Conservation (phyloP, 1,140 invertebrate genomes). For the Ceratina japonica region DNA sequence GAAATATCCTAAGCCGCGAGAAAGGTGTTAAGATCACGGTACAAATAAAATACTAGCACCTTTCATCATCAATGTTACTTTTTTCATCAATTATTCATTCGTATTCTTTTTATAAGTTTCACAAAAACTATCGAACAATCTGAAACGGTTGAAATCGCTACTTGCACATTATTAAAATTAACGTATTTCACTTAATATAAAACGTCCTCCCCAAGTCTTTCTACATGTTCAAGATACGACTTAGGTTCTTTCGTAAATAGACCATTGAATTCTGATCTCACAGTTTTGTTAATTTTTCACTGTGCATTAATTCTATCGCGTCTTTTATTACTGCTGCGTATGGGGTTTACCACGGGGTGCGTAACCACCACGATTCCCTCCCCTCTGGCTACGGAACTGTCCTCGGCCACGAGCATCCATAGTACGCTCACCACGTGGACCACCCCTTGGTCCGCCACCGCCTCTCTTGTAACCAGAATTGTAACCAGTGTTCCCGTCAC, state of each 20-base stretch:
- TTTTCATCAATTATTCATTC: slow-evolving; percentile 24
- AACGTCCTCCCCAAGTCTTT: slow-evolving; percentile 21
- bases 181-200: neutral
- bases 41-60: slow-evolving; percentile 31
- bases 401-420: slow-evolving; percentile 65
- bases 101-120: slow-evolving; percentile 7
- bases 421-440: slow-evolving; percentile 63
- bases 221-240: slow-evolving; percentile 45
- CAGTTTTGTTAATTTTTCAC: slow-evolving; percentile 58
- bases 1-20: slow-evolving; percentile 65
- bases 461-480: slow-evolving; percentile 70
- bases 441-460: slow-evolving; percentile 63
- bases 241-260: slow-evolving; percentile 70
- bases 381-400: slow-evolving; percentile 71
- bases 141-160: slow-evolving; percentile 42
- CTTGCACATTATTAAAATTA: slow-evolving; percentile 43
- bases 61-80: slow-evolving; percentile 9
- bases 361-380: slow-evolving; percentile 71
- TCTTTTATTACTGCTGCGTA: slow-evolving; percentile 62
- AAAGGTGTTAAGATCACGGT: slow-evolving; percentile 12
- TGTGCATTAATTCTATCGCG: slow-evolving; percentile 56
- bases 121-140: slow-evolving; percentile 28
- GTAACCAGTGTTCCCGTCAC: slow-evolving; percentile 67
- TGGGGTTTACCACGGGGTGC: slow-evolving; percentile 71
- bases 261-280: slow-evolving; percentile 63